Percentiles rank a stretch among this genome's conserved stretches.
These are phyloP conservation scores for Dermolepida albohirtum DNA, from an alignment of 2,888 invertebrate genomes.

Conservation along the genomic window DNA sequence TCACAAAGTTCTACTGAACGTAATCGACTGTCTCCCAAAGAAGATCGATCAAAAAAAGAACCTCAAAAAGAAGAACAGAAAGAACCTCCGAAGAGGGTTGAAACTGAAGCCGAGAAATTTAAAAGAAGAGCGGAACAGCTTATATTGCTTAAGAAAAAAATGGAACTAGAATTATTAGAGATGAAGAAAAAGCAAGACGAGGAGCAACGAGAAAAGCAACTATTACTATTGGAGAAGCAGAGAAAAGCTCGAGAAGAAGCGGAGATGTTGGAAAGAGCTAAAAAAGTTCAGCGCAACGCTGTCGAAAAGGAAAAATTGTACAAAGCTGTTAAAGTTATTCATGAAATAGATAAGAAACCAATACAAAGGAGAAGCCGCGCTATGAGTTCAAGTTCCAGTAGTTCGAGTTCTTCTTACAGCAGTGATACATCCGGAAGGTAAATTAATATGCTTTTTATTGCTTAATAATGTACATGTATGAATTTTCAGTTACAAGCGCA, in stretches of 20 bases:
- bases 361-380: constrained; percentile 45
- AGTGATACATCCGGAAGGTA: constrained; percentile 40
- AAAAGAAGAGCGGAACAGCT: constrained; percentile 66
- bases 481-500: constrained; percentile 44
- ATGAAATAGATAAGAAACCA: constrained; percentile 60
- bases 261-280: constrained; percentile 65
- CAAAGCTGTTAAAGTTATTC: constrained; percentile 63
- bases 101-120: constrained; percentile 58
- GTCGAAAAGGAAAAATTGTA: constrained; percentile 64
- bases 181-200: constrained; percentile 70
- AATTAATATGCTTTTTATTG: not conserved
- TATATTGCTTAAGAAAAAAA: constrained; percentile 70
- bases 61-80: constrained; percentile 43
- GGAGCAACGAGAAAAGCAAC: constrained; percentile 55
- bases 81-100: constrained; percentile 51
- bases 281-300: constrained; percentile 63
- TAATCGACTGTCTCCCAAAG: constrained; percentile 10
- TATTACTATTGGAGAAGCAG: constrained; percentile 61
- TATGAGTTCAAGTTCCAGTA: constrained; percentile 53
- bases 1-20: constrained; percentile 16
- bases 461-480: not conserved
- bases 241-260: constrained; percentile 64
- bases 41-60: constrained; percentile 36
- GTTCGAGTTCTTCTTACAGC: constrained; percentile 47
- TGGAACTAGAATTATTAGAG: constrained; percentile 70